Evolutionary conservation across 1,140 invertebrate genomes (phyloP).

Genomic region (Aphaenogaster rudis): DNA sequence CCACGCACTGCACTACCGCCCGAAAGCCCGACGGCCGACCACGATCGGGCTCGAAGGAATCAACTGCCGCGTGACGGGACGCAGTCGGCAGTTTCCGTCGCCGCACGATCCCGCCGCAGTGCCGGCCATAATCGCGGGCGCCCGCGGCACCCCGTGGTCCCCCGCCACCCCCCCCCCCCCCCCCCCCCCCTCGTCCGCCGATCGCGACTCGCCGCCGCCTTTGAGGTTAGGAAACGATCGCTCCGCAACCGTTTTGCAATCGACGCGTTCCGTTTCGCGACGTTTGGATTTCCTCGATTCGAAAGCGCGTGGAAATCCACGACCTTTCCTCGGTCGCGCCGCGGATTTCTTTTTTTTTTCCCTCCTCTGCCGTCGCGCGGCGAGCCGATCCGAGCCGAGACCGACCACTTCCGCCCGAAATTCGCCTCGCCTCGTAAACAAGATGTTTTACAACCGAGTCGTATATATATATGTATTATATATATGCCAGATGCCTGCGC

Average conservation of each 20-base stretch:
- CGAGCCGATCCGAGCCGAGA: no score
- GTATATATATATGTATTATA: background rate
- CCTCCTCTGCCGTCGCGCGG: background rate
- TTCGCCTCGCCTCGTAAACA: background rate
- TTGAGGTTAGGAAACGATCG: background rate
- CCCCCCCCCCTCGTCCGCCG: background rate
- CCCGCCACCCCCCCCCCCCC: no score
- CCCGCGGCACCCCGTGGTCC: constrained; percentile 15
- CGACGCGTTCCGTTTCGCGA: background rate
- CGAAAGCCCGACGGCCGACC: constrained; percentile 46
- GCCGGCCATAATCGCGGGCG: constrained; percentile 34
- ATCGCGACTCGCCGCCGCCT: background rate
- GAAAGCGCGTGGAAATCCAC: background rate
- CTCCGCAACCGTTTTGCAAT: background rate
- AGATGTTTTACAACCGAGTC: background rate
- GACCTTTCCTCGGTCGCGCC: background rate
- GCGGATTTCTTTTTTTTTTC: background rate
- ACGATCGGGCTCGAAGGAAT: constrained; percentile 65
- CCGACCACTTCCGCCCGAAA: background rate
- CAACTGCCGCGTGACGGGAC: constrained; percentile 66
- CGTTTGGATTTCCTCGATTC: background rate
- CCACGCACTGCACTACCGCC: constrained; percentile 56
- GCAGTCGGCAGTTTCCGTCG: constrained; percentile 68
- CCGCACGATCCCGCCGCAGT: constrained; percentile 41
- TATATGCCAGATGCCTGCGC: background rate